Evolutionary conservation across 2,113 vertebrate genomes (phyloP), one percentile per base, ranked within the genome.

Genomic region (Nothocercus julius): DNA sequence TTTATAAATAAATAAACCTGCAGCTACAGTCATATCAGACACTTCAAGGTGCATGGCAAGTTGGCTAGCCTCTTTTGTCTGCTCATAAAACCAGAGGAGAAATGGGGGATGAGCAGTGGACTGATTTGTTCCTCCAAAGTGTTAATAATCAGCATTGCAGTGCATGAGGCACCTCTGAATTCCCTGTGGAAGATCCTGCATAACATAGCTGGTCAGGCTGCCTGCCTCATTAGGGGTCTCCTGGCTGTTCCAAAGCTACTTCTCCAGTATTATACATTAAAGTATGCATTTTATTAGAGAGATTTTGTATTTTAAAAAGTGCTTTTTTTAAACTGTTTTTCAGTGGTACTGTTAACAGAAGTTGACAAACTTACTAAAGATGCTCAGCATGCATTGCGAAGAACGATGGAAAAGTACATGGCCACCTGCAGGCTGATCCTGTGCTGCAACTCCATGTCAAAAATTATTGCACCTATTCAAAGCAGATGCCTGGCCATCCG

Each of bases 321-420:
- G 13, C 7, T 38, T 67, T n/a, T 78, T 85, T 80, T 85, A 82
- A 67, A 96, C 84, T 75, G n/a, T 53, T 85, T 81, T 89, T 80
- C 97, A 99, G 99, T 99, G 96, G 99, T 99, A 30, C 90, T 99
- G 92, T 94, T 99, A 91, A 99, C 99, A 2, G 99, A 99, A 93
- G 99, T 99, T 25, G 99, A 99, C 97, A 98, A 98, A 96, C 99
- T 99, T 78, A 99, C 99, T 9, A 99, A 99, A 96, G 99, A 99
- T 1, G 99, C 99, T 63, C 99, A 99, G 93, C 99, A 99, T 80
- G 99, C 99, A 53, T 96, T 99, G 97, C 98, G 99, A 51, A 98
- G 99, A 72, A 99, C 99, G 2, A 99, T 99, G 99, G 99, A 99
- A 89, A 99, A 99, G 88, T 99, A 99, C 85, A 99, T 99, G 99